Conservation (phyloP, 1,140 invertebrate genomes). For the Dendroctonus valens region DNA sequence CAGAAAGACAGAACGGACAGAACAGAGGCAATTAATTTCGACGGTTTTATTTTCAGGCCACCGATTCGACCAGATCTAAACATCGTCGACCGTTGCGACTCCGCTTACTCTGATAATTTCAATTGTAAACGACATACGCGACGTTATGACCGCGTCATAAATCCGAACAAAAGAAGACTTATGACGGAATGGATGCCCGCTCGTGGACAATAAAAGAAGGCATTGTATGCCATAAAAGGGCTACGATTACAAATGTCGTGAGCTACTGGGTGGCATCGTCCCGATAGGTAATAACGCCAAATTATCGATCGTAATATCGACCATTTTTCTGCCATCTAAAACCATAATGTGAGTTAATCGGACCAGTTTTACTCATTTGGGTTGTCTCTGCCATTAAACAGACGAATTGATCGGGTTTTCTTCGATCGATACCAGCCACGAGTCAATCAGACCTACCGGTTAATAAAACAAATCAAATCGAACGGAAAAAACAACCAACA, state of each 20-base stretch:
- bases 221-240: constrained; percentile 31
- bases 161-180: constrained; percentile 30
- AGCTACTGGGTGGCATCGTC: constrained; percentile 31
- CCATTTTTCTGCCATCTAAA: constrained; percentile 12
- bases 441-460: no score
- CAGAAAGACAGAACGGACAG: no score
- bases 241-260: constrained; percentile 24
- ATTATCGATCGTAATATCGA: constrained; percentile 27
- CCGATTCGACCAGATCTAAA: not conserved
- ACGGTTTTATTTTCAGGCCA: not conserved
- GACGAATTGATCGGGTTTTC: no score
- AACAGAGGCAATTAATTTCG: no score
- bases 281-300: constrained; percentile 25
- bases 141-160: constrained; percentile 14
- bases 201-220: constrained; percentile 25
- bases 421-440: no score
- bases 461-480: no score
- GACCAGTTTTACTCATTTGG: constrained; percentile 27
- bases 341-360: constrained; percentile 6
- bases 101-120: constrained; percentile 13
- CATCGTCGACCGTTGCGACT: not conserved
- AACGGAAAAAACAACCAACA: no score
- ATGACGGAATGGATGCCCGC: constrained; percentile 17
- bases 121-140: constrained; percentile 19
- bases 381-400: not conserved